Evolutionary conservation across 30 jellyfish, hydroid and myxozoan genomes (phyloP).

Genomic region (Cassiopea andromeda): DNA sequence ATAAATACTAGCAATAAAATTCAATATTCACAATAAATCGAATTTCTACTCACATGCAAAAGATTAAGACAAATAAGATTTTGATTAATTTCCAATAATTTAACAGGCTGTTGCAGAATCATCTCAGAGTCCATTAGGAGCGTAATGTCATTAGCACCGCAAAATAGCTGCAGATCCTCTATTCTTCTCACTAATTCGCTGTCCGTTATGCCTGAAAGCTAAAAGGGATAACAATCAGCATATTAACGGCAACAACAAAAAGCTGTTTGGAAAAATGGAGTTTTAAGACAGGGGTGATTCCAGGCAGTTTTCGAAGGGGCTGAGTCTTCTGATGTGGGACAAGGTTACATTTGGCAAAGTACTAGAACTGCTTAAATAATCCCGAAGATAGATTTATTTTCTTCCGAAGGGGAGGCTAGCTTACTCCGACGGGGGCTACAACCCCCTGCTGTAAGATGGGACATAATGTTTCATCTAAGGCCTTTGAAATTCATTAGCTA

Average conservation of each 20-base stretch:
- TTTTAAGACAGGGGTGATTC: too few species aligned
- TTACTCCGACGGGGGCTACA: too few species aligned
- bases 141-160: conserved; percentile 56
- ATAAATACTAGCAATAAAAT: too few species aligned
- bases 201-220: conserved; percentile 73
- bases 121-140: conserved; percentile 51
- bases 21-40: neutral
- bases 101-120: conserved; percentile 64
- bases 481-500: too few species aligned
- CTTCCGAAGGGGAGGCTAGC: too few species aligned
- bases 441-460: too few species aligned
- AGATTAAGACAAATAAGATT: conserved; percentile 60
- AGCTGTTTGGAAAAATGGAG: neutral
- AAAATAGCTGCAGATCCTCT: conserved; percentile 65
- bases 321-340: too few species aligned
- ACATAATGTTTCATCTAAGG: too few species aligned
- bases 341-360: too few species aligned
- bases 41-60: conserved; percentile 22
- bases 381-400: too few species aligned
- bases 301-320: too few species aligned
- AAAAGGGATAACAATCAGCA: neutral
- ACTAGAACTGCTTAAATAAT: too few species aligned
- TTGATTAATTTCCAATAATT: conserved; percentile 43
- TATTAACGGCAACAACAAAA: neutral
- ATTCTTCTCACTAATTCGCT: conserved; percentile 51